phyloP scores from a whole-genome alignment of 1,140 invertebrate species.

The Meloidogyne exigua region DNA sequence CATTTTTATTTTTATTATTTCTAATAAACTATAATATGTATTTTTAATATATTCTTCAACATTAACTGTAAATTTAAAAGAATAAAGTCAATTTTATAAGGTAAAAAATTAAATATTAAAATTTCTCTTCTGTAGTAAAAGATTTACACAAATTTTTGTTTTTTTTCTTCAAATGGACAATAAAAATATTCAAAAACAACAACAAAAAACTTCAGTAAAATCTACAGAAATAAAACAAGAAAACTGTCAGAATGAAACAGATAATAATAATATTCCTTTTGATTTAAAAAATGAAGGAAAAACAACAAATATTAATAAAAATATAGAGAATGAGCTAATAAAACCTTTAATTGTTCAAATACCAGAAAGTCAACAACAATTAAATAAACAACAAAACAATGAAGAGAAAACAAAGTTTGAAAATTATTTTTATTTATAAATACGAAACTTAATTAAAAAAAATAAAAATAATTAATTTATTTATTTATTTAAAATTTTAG shows the following conservation, averaged over 20 bases:
- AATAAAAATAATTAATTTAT: too few relatives aligned
- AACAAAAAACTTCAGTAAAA: not conserved
- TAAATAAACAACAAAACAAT: not conserved
- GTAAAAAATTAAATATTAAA: not conserved
- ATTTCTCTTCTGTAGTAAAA: not conserved
- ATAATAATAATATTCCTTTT: not conserved
- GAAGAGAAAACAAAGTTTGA: not conserved
- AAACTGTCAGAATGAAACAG: not conserved
- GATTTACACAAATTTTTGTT: not conserved
- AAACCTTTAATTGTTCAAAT: not conserved
- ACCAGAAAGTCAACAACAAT: not conserved
- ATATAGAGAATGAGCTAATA: not conserved
- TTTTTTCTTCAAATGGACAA: not conserved
- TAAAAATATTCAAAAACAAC: not conserved
- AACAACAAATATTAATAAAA: not conserved
- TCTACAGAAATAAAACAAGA: not conserved
- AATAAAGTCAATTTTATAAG: not conserved
- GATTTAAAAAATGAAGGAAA: not conserved
- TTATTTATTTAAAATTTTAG: too few relatives aligned
- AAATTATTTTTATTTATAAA: not conserved
- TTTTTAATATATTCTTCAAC: too few relatives aligned
- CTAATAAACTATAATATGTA: too few relatives aligned
- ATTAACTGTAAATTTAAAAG: too few relatives aligned
- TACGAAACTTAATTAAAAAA: too few relatives aligned
- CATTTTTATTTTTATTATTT: too few relatives aligned